phyloP scores from a whole-genome alignment of 2,797 vertebrate genomes.

The Amniataba percoides region DNA sequence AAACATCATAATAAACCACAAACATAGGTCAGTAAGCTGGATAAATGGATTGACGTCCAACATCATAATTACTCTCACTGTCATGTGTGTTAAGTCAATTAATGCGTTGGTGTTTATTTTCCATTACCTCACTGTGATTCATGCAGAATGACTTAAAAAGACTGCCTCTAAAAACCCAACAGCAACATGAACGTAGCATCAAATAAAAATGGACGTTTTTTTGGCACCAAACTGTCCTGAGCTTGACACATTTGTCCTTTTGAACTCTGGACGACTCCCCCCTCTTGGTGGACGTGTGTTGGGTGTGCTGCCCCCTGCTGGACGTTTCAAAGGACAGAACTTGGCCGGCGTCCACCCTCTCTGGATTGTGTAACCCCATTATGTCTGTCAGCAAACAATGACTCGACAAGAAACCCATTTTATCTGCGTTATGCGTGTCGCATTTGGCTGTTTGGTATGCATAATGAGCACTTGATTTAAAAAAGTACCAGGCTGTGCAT shows the following conservation, averaged over 20 bases:
- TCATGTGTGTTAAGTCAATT: background rate
- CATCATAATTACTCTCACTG: background rate
- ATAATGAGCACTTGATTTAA: background rate
- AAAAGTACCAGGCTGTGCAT: background rate
- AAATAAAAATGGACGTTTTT: background rate
- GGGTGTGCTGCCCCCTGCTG: conserved; percentile 75
- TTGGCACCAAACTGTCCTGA: background rate
- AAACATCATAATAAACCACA: background rate
- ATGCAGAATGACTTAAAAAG: background rate
- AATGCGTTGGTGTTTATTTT: background rate
- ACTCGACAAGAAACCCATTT: conserved; percentile 51
- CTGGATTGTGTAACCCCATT: conserved; percentile 54
- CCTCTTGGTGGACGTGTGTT: background rate
- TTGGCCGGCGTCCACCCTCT: conserved; percentile 9
- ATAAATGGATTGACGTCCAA: background rate
- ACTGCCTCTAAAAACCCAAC: background rate
- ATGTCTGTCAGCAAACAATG: conserved; percentile 55
- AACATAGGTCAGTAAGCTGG: background rate
- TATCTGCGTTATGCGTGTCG: background rate
- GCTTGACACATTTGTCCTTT: conserved; percentile 28
- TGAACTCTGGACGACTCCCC: conserved; percentile 30
- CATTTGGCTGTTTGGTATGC: background rate
- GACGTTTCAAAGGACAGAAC: background rate
- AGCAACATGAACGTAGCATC: background rate
- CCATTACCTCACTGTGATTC: background rate